Percentiles rank a stretch among this genome's conserved stretches.
Evolutionary conservation across 2,113 vertebrate species (phyloP).

Genomic region (Progne subis): DNA sequence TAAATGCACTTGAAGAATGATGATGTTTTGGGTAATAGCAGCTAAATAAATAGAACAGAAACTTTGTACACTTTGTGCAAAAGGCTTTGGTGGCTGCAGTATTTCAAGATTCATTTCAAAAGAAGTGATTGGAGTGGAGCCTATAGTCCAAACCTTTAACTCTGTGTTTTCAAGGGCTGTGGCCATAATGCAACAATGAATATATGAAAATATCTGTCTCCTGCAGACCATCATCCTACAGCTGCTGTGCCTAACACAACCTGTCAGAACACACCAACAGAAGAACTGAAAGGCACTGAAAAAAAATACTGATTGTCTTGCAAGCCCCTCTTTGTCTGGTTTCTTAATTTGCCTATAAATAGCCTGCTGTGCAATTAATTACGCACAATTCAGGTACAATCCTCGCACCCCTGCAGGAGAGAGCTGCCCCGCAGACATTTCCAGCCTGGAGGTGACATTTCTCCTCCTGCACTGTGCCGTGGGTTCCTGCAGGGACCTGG

Average conservation of each 20-base stretch:
- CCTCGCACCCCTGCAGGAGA: neutral
- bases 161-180: neutral
- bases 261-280: neutral
- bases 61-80: neutral
- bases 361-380: neutral
- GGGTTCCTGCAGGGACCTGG: neutral
- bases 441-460: neutral
- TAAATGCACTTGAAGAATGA: neutral
- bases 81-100: neutral
- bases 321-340: neutral
- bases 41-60: neutral
- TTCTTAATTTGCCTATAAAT: neutral
- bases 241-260: neutral
- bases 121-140: neutral
- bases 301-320: constrained; percentile 18
- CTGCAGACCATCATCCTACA: neutral
- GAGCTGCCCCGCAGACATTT: neutral
- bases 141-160: neutral
- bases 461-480: neutral
- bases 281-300: neutral
- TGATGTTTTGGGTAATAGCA: neutral
- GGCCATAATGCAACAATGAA: neutral
- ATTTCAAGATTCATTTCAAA: neutral
- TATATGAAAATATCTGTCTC: neutral
- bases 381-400: neutral